Evolutionary conservation across 2,113 vertebrate genomes (phyloP).

Genomic region (Sinocyclocheilus grahami): DNA sequence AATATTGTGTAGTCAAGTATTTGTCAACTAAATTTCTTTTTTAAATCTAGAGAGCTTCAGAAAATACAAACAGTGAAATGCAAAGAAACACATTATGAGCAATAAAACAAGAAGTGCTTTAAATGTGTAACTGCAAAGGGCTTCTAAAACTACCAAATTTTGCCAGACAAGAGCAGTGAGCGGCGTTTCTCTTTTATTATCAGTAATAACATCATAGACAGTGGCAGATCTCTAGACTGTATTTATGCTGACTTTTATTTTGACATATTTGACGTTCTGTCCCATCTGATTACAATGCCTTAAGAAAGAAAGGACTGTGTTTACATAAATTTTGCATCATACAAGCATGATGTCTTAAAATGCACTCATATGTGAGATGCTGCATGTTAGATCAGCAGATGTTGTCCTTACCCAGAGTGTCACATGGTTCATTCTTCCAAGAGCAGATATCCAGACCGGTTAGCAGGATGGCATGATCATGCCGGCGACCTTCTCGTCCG

Average conservation of each 20-base stretch:
- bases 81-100: too few species aligned
- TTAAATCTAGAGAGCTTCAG: too few species aligned
- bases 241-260: neutral
- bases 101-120: too few species aligned
- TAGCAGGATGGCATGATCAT: conserved; percentile 89
- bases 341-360: neutral
- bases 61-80: too few species aligned
- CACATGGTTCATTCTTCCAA: conserved; percentile 92
- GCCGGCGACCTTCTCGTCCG: conserved; percentile 81
- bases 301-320: neutral
- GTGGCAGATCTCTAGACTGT: neutral
- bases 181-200: neutral
- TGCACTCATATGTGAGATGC: neutral
- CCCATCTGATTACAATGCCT: neutral
- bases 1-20: too few species aligned
- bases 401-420: conserved; percentile 81
- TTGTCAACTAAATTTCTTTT: too few species aligned
- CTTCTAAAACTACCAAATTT: too few species aligned
- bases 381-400: neutral
- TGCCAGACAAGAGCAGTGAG: too few species aligned
- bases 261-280: neutral
- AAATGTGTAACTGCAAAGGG: too few species aligned
- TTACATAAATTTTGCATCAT: too few species aligned
- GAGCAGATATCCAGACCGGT: conserved; percentile 92
- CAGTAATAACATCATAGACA: neutral